Evolutionary conservation across 2,113 vertebrate genomes (phyloP).

Genomic region (Notarius lentiginosus): DNA sequence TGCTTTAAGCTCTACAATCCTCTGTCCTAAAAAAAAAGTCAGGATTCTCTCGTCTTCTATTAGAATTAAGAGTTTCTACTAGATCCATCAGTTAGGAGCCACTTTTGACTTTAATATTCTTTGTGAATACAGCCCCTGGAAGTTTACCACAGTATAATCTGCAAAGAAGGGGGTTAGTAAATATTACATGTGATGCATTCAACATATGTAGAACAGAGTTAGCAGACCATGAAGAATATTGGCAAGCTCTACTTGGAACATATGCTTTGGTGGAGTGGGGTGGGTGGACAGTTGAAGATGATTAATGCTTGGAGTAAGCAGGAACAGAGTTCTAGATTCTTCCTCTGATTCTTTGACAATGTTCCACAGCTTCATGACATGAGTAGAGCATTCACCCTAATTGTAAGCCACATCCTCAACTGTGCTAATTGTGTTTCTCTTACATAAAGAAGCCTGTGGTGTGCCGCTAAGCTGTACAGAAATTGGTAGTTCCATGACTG

Average conservation of each 20-base stretch:
- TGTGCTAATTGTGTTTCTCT: conserved; percentile 24
- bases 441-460: conserved; percentile 34
- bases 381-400: background rate
- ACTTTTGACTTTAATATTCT: background rate
- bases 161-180: background rate
- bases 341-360: conserved; percentile 8
- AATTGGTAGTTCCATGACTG: conserved; percentile 10
- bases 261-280: conserved; percentile 9
- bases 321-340: conserved; percentile 10
- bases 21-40: background rate
- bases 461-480: conserved; percentile 32
- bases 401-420: background rate
- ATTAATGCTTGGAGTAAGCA: conserved; percentile 20
- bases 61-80: background rate
- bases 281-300: conserved; percentile 26
- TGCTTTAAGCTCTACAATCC: background rate
- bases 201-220: conserved; percentile 15
- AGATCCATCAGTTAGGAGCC: background rate
- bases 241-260: background rate
- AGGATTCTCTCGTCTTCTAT: background rate
- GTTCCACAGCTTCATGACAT: conserved; percentile 15
- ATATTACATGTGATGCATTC: background rate
- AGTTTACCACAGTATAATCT: background rate
- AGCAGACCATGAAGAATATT: background rate
- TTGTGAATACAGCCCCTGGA: background rate